Evolutionary conservation across 2,113 vertebrate genomes (phyloP).

Genomic region (cat (Felis catus)): DNA sequence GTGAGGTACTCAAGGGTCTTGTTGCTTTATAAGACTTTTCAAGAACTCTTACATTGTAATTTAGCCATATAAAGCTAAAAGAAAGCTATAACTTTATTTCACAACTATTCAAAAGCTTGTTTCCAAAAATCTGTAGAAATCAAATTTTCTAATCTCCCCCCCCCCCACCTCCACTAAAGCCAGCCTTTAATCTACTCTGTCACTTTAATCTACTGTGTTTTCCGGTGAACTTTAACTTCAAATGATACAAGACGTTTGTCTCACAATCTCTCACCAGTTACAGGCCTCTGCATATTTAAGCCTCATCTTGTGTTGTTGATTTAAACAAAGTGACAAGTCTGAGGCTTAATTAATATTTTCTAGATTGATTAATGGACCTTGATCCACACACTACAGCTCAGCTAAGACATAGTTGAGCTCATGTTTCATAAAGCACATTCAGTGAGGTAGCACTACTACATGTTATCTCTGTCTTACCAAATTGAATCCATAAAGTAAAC

Average conservation of each 20-base stretch:
- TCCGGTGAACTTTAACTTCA: slow-evolving; percentile 4
- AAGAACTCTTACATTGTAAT: slow-evolving; percentile 4
- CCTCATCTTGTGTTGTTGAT: slow-evolving; percentile 18
- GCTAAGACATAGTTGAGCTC: not conserved
- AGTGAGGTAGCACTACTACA: not conserved
- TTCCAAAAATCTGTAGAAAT: slow-evolving; percentile 31
- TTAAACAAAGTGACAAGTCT: slow-evolving; percentile 51
- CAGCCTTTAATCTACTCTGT: slow-evolving; percentile 32
- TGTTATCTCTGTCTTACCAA: slow-evolving; percentile 53
- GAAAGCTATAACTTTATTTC: not conserved
- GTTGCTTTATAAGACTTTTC: not conserved
- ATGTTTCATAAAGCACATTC: slow-evolving; percentile 44
- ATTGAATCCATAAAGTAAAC: slow-evolving; percentile 48
- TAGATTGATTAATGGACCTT: slow-evolving; percentile 64
- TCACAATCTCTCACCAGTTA: slow-evolving; percentile 36
- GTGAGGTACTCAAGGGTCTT: not conserved
- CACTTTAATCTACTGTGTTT: not conserved
- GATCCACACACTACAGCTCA: slow-evolving; percentile 13
- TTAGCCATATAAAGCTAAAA: slow-evolving; percentile 11
- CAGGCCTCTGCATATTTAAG: not conserved
- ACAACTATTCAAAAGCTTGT: slow-evolving; percentile 39
- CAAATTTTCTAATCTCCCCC: not conserved
- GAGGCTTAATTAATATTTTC: slow-evolving; percentile 65
- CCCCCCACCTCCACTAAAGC: not conserved
- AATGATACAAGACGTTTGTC: slow-evolving; percentile 29